Conservation (phyloP, 2,797 vertebrate genomes). For the Rhinoraja longicauda region DNA sequence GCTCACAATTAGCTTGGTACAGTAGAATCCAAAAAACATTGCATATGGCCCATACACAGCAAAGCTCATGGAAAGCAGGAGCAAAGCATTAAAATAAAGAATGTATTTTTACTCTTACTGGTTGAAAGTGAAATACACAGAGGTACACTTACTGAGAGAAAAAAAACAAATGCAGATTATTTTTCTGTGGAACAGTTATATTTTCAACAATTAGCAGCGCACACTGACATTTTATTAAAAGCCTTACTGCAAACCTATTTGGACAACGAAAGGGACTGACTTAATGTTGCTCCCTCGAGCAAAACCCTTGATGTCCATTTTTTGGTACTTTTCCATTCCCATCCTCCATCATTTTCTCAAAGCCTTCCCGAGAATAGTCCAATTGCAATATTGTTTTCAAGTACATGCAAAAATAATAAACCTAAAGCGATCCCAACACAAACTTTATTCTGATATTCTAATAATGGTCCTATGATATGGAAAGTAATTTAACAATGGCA, state of each 20-base stretch:
- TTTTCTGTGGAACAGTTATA: background rate
- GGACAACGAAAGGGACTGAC: background rate
- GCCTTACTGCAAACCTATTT: background rate
- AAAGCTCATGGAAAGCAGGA: background rate
- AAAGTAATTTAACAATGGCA: background rate
- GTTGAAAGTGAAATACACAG: background rate
- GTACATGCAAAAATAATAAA: too few relatives aligned
- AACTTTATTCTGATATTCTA: background rate
- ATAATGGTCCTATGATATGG: background rate
- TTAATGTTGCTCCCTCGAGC: background rate
- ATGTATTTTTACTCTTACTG: background rate
- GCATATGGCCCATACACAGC: background rate
- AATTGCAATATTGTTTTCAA: too few relatives aligned
- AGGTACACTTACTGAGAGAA: background rate
- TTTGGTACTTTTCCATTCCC: background rate
- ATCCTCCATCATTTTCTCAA: background rate
- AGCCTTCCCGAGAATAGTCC: background rate
- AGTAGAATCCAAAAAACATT: background rate
- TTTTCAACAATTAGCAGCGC: background rate
- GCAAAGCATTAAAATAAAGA: slow-evolving; percentile 1
- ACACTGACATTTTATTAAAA: too few relatives aligned
- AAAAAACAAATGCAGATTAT: background rate
- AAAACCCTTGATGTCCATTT: too few relatives aligned
- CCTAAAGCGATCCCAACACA: too few relatives aligned
- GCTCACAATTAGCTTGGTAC: background rate